phyloP scores from a whole-genome alignment of 2,888 invertebrate species.

The Aleiodes testaceus region DNA sequence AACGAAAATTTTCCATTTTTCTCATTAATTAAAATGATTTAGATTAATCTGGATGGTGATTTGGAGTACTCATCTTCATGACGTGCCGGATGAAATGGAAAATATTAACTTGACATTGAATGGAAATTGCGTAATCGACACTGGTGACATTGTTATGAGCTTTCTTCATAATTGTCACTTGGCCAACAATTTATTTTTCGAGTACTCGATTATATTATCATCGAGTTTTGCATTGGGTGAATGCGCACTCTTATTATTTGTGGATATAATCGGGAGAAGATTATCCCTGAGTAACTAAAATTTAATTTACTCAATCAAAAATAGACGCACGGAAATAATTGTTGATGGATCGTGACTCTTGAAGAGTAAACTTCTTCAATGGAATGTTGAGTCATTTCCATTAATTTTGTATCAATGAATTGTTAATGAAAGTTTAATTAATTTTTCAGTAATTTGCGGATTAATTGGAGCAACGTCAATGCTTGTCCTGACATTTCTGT shows the following conservation, averaged over 20 bases:
- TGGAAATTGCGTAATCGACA: slow-evolving; percentile 49
- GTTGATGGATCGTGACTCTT: slow-evolving; percentile 22
- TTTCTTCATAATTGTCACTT: slow-evolving; percentile 56
- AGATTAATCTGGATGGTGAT: slow-evolving; percentile 59
- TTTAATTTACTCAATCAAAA: not conserved
- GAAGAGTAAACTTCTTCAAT: not conserved
- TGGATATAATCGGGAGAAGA: slow-evolving; percentile 56
- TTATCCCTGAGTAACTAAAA: slow-evolving; percentile 52
- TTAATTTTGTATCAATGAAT: not conserved
- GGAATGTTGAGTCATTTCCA: not conserved
- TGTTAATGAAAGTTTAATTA: not conserved
- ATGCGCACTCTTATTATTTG: slow-evolving; percentile 53
- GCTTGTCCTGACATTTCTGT: slow-evolving; percentile 49
- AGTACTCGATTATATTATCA: slow-evolving; percentile 53
- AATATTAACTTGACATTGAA: slow-evolving; percentile 28
- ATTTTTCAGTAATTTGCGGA: slow-evolving; percentile 54
- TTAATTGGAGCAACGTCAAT: slow-evolving; percentile 54
- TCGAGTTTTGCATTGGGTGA: slow-evolving; percentile 59
- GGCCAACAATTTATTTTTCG: slow-evolving; percentile 52
- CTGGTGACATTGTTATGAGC: slow-evolving; percentile 49
- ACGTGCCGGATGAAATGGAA: slow-evolving; percentile 37
- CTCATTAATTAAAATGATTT: slow-evolving; percentile 27
- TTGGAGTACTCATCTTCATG: slow-evolving; percentile 56
- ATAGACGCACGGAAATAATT: not conserved
- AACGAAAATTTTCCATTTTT: not conserved